Percentiles rank a stretch among this genome's conserved stretches.
phyloP scores from a whole-genome alignment of 2,113 vertebrate genomes.

The Pollachius pollachius region DNA sequence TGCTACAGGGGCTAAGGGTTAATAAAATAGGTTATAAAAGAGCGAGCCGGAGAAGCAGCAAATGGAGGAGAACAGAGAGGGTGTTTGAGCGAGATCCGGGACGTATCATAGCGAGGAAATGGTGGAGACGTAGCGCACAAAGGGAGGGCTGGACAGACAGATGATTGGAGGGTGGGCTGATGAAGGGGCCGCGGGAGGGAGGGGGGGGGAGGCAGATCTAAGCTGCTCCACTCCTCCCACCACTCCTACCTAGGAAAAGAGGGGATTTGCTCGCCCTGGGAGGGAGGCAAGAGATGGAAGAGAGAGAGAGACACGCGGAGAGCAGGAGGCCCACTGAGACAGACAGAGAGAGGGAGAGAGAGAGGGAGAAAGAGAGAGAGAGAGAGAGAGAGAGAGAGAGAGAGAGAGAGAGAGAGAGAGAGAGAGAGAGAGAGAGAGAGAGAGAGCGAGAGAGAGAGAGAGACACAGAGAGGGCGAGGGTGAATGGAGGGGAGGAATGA shows the following conservation, averaged over 20 bases:
- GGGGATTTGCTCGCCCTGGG: slow-evolving; percentile 73
- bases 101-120: neutral
- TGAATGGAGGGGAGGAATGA: slow-evolving; percentile 59
- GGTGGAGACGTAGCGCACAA: neutral
- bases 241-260: slow-evolving; percentile 72
- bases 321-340: slow-evolving; percentile 9
- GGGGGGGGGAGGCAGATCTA: slow-evolving; percentile 66
- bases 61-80: slow-evolving; percentile 13
- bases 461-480: slow-evolving; percentile 24
- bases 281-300: slow-evolving; percentile 51
- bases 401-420: slow-evolving; percentile 42
- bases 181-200: slow-evolving; percentile 57
- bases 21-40: too few species aligned
- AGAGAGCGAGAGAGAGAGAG: neutral
- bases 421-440: slow-evolving; percentile 12
- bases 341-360: slow-evolving; percentile 48
- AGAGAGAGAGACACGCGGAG: slow-evolving; percentile 1
- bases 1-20: too few species aligned
- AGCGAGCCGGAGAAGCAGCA: too few species aligned
- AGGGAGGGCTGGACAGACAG: slow-evolving; percentile 19
- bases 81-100: neutral
- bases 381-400: slow-evolving; percentile 9
- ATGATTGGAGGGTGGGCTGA: slow-evolving; percentile 55
- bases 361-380: slow-evolving; percentile 44
- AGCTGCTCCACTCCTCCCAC: slow-evolving; percentile 68